Base-by-base conservation (phyloP, 37 sponge, comb jelly and placozoan species). In the Spongia lamella region DNA sequence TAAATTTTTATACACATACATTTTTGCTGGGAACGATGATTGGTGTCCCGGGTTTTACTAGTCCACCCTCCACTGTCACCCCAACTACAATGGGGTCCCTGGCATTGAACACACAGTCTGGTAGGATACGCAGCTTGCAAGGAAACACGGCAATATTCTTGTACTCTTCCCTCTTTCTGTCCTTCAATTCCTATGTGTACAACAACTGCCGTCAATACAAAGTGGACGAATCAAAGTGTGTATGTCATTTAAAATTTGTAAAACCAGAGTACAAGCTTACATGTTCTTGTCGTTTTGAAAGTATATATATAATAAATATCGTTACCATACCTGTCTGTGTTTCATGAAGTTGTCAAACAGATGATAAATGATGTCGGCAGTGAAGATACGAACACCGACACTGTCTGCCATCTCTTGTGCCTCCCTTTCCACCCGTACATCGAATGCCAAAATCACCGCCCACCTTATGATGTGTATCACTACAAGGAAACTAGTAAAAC, bases 281-380 rank as follows among this genome's bases (percentile, higher is more conserved):
- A 9, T 9, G 9, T 13, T 43, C 47, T 43, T 9, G 5, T 13
- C 5, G 9, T 9, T 13, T 64, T 11, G 38, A 20, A 64, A 36
- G 33, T 35, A 64, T 13, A 64, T 60, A 56, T 6, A 56, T 56
- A 25, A 26, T 4, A 14, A 22, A 62, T 30, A 19, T 61, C 16
- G 63, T 27, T 34, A 17, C 33, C 25, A 26, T 9, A 87, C 96
- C 82, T 94, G 78, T 66, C 96, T 83, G 80, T 92, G 87, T 13
- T 76, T 85, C 83, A 92, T 87, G 81, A 98, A 98, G 60, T 78
- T 78, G 61, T 98, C 99, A 84, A 94, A 98, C 39, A 98, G 76
- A 68, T 98, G 99, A 61, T 98, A 98, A 61, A 98, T 98, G 70
- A 98, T 98, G 62, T 98, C 99, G 2, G 99, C 99, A 58, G 91